These are phyloP conservation scores for Vandiemenella viatica DNA, from an alignment of 2,888 invertebrate species.

Conservation along the genomic window DNA sequence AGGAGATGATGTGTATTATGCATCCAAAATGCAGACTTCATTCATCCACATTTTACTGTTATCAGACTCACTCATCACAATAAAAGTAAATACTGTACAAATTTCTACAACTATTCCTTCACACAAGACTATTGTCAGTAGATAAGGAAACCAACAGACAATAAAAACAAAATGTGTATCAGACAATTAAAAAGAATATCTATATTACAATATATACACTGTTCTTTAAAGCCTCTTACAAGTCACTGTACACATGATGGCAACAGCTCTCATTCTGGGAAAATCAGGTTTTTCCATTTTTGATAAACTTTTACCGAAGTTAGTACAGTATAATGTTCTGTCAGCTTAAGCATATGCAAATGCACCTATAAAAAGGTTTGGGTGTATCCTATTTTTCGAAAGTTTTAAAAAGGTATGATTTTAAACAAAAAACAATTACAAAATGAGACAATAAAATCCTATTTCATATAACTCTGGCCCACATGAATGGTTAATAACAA, in stretches of 20 bases:
- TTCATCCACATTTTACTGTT: background rate
- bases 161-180: background rate
- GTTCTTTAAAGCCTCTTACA: background rate
- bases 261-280: background rate
- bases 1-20: background rate
- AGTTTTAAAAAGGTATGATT: slow-evolving; percentile 4
- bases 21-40: background rate
- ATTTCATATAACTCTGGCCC: too few species aligned
- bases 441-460: slow-evolving; percentile 6
- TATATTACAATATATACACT: background rate
- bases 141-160: background rate
- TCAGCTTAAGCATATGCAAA: too few species aligned
- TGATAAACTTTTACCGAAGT: too few species aligned
- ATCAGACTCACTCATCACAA: background rate
- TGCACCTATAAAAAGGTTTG: too few species aligned
- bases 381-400: too few species aligned
- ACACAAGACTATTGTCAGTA: too few species aligned
- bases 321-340: too few species aligned
- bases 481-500: too few species aligned
- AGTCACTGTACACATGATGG: background rate
- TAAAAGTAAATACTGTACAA: background rate
- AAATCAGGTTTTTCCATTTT: slow-evolving; percentile 2
- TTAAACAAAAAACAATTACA: background rate
- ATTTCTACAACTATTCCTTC: too few species aligned
- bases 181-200: background rate